These are phyloP conservation scores for Tuberolachnus salignus DNA, from an alignment of 2,888 invertebrate genomes.

Conservation along the genomic window DNA sequence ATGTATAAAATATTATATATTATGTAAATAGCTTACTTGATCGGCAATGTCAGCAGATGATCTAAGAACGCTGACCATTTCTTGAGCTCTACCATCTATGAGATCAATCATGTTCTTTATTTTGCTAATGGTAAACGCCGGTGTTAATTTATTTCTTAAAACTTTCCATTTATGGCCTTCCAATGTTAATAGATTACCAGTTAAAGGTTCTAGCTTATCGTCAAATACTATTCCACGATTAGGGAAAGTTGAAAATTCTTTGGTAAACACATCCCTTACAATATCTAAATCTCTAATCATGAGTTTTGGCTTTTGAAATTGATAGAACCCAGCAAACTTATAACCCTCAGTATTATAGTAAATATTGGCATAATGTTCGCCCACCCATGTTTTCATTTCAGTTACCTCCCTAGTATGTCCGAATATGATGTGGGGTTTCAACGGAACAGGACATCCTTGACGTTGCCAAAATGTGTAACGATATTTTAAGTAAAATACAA, in stretches of 20 bases:
- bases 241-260: constrained; percentile 65
- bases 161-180: constrained; percentile 66
- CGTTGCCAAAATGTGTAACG: constrained; percentile 51
- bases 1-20: background rate
- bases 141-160: constrained; percentile 66
- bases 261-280: constrained; percentile 64
- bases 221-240: constrained; percentile 63
- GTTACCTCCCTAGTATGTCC: constrained; percentile 43
- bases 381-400: constrained; percentile 47
- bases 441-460: constrained; percentile 45
- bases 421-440: constrained; percentile 35
- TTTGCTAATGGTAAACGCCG: constrained; percentile 67
- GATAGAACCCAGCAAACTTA: constrained; percentile 64
- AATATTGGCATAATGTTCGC: constrained; percentile 42
- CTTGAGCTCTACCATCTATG: constrained; percentile 63
- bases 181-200: constrained; percentile 63
- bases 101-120: constrained; percentile 66
- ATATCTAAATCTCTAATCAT: constrained; percentile 64
- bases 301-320: constrained; percentile 64
- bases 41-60: constrained; percentile 12
- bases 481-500: constrained; percentile 32
- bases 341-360: constrained; percentile 29
- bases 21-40: constrained; percentile 12
- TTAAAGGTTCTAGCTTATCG: constrained; percentile 62
- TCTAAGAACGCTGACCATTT: constrained; percentile 59